Evolutionary conservation across 2,888 invertebrate genomes (phyloP).

Genomic region (Xylota segnis): DNA sequence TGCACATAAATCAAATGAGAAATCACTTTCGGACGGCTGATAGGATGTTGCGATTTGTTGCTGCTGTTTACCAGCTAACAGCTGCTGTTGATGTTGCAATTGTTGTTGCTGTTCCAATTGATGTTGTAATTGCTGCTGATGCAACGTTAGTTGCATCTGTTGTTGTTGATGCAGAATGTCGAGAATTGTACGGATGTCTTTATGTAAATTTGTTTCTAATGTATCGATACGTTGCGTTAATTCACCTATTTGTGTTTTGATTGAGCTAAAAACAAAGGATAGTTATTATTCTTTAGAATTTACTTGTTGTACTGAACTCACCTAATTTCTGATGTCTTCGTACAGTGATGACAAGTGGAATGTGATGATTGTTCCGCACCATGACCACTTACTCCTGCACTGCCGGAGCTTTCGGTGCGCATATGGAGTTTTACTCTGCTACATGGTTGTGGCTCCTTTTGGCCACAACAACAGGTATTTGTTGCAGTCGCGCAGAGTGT

Average conservation of each 20-base stretch:
- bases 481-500: conserved; percentile 79
- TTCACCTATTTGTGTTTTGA: conserved; percentile 79
- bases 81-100: conserved; percentile 77
- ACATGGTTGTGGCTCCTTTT: conserved; percentile 72
- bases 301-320: conserved; percentile 8
- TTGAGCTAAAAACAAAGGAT: conserved; percentile 74
- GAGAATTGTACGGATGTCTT: conserved; percentile 80
- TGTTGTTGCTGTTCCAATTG: conserved; percentile 78
- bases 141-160: conserved; percentile 78
- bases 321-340: conserved; percentile 78
- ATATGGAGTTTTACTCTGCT: conserved; percentile 60
- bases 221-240: conserved; percentile 79
- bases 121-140: conserved; percentile 78
- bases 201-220: conserved; percentile 79
- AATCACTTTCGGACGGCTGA: conserved; percentile 81
- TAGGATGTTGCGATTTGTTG: conserved; percentile 79
- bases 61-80: conserved; percentile 78
- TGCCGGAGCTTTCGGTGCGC: conserved; percentile 69
- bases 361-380: conserved; percentile 62
- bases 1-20: conserved; percentile 80
- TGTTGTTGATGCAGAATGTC: conserved; percentile 80
- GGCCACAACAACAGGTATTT: conserved; percentile 78
- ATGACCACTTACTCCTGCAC: conserved; percentile 54
- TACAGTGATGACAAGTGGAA: conserved; percentile 75
- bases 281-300: neutral